Evolutionary conservation across 2,888 invertebrate species (phyloP).

Genomic region (Cephalotes varians): DNA sequence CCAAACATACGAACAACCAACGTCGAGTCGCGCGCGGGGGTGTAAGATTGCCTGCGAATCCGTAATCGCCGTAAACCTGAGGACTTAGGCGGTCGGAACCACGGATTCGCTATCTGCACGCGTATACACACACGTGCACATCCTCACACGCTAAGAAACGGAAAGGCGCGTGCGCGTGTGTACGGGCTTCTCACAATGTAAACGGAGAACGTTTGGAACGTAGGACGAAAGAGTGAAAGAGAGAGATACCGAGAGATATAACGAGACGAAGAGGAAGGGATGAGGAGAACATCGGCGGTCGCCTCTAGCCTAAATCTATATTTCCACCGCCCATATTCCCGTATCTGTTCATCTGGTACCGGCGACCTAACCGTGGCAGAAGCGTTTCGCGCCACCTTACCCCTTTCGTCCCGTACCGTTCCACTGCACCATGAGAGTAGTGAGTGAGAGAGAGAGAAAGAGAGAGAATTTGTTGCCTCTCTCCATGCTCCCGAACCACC

Average conservation of each 20-base stretch:
- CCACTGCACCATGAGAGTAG: neutral
- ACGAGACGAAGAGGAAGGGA: slow-evolving; percentile 37
- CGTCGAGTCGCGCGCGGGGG: slow-evolving; percentile 57
- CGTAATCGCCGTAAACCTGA: slow-evolving; percentile 83
- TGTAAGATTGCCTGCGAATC: slow-evolving; percentile 80
- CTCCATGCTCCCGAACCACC: slow-evolving; percentile 64
- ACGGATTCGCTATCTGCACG: slow-evolving; percentile 73
- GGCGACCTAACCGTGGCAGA: slow-evolving; percentile 71
- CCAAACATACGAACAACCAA: slow-evolving; percentile 80
- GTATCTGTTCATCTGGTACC: slow-evolving; percentile 84
- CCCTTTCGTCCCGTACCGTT: slow-evolving; percentile 40
- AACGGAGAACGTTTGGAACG: slow-evolving; percentile 40
- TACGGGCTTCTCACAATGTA: slow-evolving; percentile 41
- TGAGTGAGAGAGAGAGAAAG: neutral
- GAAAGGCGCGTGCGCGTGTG: slow-evolving; percentile 53
- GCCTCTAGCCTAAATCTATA: slow-evolving; percentile 84
- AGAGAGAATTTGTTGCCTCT: slow-evolving; percentile 29
- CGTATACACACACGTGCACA: slow-evolving; percentile 31
- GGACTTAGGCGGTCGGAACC: slow-evolving; percentile 81
- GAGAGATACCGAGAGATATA: slow-evolving; percentile 60
- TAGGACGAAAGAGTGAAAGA: slow-evolving; percentile 36
- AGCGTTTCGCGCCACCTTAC: slow-evolving; percentile 71
- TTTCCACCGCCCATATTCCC: slow-evolving; percentile 80
- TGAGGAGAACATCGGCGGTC: slow-evolving; percentile 65
- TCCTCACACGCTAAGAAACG: slow-evolving; percentile 31